These are phyloP conservation scores for Menidia menidia DNA, from an alignment of 2,797 vertebrate genomes.

Conservation along the genomic window DNA sequence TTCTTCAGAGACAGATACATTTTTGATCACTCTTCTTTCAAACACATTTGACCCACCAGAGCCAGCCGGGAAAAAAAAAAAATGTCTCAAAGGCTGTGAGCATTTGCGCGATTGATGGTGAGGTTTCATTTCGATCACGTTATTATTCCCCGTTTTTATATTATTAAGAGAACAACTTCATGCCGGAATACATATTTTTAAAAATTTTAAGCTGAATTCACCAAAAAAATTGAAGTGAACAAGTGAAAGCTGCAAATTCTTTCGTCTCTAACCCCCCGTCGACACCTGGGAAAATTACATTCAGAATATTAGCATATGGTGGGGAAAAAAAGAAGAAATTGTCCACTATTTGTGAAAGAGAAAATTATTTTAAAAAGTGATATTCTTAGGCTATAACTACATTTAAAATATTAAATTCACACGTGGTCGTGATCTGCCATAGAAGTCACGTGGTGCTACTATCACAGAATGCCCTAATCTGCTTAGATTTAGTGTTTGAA, in stretches of 20 bases:
- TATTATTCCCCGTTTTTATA: too few relatives aligned
- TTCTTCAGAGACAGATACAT: conserved; percentile 9
- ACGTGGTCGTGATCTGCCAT: too few relatives aligned
- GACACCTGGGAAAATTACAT: not conserved
- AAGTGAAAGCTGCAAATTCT: not conserved
- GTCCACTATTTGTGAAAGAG: not conserved
- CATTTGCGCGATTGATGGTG: conserved; percentile 39
- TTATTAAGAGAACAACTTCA: conserved; percentile 1
- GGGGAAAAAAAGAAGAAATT: not conserved
- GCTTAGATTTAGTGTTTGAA: too few relatives aligned
- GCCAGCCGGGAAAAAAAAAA: conserved; percentile 22
- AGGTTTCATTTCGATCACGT: not conserved
- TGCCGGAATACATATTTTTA: not conserved
- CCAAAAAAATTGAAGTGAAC: not conserved
- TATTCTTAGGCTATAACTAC: too few relatives aligned
- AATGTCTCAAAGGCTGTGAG: conserved; percentile 61
- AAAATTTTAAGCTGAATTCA: not conserved
- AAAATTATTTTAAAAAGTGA: too few relatives aligned
- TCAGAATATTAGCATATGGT: not conserved
- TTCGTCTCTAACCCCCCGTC: not conserved
- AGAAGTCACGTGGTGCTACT: too few relatives aligned
- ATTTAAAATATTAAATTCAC: too few relatives aligned
- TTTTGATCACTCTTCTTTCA: conserved; percentile 3
- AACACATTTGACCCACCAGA: not conserved
- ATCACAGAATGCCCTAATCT: too few relatives aligned